A percentile compares a stretch with the other conserved stretches of the same genome.
These are phyloP conservation scores for Dromiciops gliroides DNA, from an alignment of 2,113 vertebrate species.

Conservation along the genomic window DNA sequence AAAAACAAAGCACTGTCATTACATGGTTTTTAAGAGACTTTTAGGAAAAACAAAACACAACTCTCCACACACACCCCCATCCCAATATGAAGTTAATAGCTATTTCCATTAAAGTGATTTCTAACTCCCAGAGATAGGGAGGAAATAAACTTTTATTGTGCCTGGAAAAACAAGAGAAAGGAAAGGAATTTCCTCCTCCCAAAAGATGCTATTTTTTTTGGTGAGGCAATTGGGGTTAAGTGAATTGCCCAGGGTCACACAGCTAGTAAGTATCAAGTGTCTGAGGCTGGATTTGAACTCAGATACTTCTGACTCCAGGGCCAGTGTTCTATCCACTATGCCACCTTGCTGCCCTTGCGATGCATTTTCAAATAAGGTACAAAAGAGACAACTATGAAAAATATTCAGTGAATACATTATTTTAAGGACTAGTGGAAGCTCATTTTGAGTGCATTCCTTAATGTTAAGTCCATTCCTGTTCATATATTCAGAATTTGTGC, in stretches of 20 bases:
- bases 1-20: neutral
- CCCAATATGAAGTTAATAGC: neutral
- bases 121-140: neutral
- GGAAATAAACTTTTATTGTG: neutral
- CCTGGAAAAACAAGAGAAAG: neutral
- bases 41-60: neutral
- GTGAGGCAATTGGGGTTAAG: no score
- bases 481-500: neutral
- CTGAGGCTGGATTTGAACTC: no score
- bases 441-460: neutral
- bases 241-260: no score
- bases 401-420: neutral
- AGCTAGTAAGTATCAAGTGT: no score
- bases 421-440: neutral
- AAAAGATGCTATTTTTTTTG: no score
- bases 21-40: neutral
- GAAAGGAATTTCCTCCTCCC: neutral
- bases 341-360: no score
- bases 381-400: neutral
- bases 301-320: no score
- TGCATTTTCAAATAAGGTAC: neutral
- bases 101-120: neutral
- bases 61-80: fast-evolving
- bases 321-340: no score
- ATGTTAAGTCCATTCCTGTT: neutral